phyloP scores from a whole-genome alignment of 2,888 invertebrate species.

The Phragmatobia fuliginosa region DNA sequence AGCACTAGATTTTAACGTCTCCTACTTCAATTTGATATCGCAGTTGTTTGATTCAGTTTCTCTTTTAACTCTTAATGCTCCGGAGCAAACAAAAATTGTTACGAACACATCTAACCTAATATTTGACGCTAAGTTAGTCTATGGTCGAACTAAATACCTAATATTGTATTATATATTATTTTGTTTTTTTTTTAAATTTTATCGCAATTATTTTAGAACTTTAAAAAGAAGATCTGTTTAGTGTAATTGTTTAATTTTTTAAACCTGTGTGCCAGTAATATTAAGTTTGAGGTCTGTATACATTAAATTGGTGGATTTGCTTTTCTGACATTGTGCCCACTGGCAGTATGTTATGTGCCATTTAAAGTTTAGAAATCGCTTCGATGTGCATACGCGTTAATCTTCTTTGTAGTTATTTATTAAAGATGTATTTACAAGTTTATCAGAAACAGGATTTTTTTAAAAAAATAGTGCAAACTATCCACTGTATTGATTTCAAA shows the following conservation, averaged over 20 bases:
- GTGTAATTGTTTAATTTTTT: constrained; percentile 43
- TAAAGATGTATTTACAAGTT: constrained; percentile 45
- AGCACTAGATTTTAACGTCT: neutral
- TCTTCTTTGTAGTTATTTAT: constrained; percentile 44
- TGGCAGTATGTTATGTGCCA: constrained; percentile 13
- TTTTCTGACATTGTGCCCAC: constrained; percentile 26
- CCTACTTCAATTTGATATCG: neutral
- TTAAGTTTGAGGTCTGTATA: constrained; percentile 28
- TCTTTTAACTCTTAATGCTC: neutral
- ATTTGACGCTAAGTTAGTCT: neutral
- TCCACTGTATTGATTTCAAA: constrained; percentile 11
- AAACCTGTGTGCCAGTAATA: constrained; percentile 54
- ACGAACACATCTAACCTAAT: neutral
- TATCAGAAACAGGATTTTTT: constrained; percentile 29
- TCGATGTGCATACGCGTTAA: constrained; percentile 23
- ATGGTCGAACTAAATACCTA: neutral
- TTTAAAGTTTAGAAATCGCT: constrained; percentile 10
- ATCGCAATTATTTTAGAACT: constrained; percentile 66
- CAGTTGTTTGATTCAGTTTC: neutral
- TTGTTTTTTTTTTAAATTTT: constrained; percentile 51
- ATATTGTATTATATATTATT: constrained; percentile 38
- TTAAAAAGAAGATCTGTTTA: constrained; percentile 70
- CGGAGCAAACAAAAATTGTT: neutral
- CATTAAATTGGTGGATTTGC: constrained; percentile 11
- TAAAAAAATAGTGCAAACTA: constrained; percentile 24